Conservation (phyloP, 2,888 invertebrate species). For the Drosophila mimica region DNA sequence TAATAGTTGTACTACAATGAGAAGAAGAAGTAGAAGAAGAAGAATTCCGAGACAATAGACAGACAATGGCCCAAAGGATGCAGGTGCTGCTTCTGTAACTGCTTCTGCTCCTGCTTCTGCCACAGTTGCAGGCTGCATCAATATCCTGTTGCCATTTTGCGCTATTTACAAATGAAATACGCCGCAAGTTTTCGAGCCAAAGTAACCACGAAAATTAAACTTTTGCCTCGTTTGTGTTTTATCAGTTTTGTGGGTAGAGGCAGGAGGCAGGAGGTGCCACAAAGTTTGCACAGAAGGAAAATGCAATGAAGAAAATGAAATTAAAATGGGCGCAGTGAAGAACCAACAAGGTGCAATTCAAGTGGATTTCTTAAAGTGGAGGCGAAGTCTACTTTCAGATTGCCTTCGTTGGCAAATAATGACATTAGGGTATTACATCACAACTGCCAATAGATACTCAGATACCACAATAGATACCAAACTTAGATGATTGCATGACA, state of each 20-base stretch:
- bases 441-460: background rate
- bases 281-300: constrained; percentile 63
- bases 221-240: constrained; percentile 74
- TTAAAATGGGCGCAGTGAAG: constrained; percentile 61
- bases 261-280: constrained; percentile 1
- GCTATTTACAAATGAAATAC: constrained; percentile 79
- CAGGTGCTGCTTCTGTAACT: constrained; percentile 26
- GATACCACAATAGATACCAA: background rate
- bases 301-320: constrained; percentile 65
- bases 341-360: constrained; percentile 56
- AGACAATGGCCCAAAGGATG: constrained; percentile 65
- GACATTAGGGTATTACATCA: constrained; percentile 7
- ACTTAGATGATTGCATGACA: constrained; percentile 2
- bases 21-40: background rate
- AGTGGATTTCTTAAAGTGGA: constrained; percentile 47
- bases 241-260: constrained; percentile 22
- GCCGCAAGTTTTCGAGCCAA: constrained; percentile 76
- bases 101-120: constrained; percentile 18
- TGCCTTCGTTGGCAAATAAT: constrained; percentile 28
- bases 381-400: constrained; percentile 13
- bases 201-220: constrained; percentile 76
- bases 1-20: background rate
- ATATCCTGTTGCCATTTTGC: constrained; percentile 74
- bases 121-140: constrained; percentile 64
- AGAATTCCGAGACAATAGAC: constrained; percentile 52